phyloP scores from a whole-genome alignment of 1,140 invertebrate species.

The Dreissena polymorpha region DNA sequence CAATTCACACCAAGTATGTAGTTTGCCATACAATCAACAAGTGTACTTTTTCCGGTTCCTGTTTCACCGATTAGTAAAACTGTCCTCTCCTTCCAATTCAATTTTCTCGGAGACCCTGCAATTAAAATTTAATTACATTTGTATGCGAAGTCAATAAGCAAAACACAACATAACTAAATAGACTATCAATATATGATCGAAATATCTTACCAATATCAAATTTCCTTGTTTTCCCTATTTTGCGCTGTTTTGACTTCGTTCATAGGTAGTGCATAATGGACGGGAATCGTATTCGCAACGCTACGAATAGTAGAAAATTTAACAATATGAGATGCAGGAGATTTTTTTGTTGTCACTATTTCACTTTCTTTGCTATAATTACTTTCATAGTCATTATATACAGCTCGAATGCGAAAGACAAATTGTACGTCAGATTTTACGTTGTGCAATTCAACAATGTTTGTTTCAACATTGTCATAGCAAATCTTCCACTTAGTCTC shows the following conservation, averaged over 20 bases:
- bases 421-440: background rate
- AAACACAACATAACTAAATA: too few species aligned
- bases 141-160: too few species aligned
- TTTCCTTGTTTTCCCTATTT: background rate
- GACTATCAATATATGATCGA: too few species aligned
- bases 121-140: too few species aligned
- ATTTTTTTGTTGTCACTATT: background rate
- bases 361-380: conserved; percentile 3
- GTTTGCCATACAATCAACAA: too few species aligned
- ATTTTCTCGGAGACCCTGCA: too few species aligned
- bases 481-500: background rate
- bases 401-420: background rate
- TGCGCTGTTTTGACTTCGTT: background rate
- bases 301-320: too few species aligned
- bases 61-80: too few species aligned
- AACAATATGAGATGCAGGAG: background rate
- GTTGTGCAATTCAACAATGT: background rate
- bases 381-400: conserved; percentile 11
- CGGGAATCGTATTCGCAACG: background rate
- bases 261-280: background rate
- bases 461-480: background rate
- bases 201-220: background rate
- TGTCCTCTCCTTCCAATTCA: too few species aligned
- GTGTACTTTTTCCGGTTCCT: too few species aligned
- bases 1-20: too few species aligned